Evolutionary conservation across 2,888 invertebrate genomes (phyloP).

Genomic region (Cheilosia variabilis): DNA sequence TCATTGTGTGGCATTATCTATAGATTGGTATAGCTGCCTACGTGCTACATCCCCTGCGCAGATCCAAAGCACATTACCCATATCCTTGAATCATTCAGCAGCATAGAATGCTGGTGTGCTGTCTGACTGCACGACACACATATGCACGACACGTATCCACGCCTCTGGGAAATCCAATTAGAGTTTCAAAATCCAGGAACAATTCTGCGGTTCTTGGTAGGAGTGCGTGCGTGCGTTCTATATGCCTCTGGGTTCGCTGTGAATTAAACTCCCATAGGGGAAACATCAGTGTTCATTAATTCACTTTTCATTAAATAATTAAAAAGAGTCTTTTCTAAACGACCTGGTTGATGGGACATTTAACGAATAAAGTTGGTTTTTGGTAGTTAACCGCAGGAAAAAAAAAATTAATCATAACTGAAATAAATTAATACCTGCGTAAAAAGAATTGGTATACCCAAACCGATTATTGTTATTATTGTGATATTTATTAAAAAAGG

Average conservation of each 20-base stretch:
- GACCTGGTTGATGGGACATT: conserved; percentile 55
- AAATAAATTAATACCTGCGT: not conserved
- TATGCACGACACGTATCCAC: conserved; percentile 37
- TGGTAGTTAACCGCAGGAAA: conserved; percentile 36
- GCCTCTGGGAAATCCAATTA: conserved; percentile 72
- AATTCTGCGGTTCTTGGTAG: conserved; percentile 50
- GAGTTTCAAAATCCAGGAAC: conserved; percentile 70
- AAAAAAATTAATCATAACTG: not conserved
- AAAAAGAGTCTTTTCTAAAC: conserved; percentile 46
- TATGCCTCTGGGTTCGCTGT: conserved; percentile 6
- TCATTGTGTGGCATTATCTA: conserved; percentile 3
- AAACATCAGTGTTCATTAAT: conserved; percentile 60
- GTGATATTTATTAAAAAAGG: not conserved
- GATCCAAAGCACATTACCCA: not conserved
- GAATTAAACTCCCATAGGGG: conserved; percentile 45
- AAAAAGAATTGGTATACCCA: no score
- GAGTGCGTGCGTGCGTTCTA: conserved; percentile 21
- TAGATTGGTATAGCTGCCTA: not conserved
- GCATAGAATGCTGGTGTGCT: not conserved
- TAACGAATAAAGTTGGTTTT: conserved; percentile 48
- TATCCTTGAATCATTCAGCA: conserved; percentile 53
- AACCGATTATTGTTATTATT: no score
- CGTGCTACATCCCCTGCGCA: not conserved
- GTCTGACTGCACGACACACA: conserved; percentile 24
- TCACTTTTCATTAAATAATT: conserved; percentile 71